Percentiles rank a stretch among this genome's conserved stretches.
Conservation (phyloP, 2,797 vertebrate species). For the Aphelocoma californica region DNA sequence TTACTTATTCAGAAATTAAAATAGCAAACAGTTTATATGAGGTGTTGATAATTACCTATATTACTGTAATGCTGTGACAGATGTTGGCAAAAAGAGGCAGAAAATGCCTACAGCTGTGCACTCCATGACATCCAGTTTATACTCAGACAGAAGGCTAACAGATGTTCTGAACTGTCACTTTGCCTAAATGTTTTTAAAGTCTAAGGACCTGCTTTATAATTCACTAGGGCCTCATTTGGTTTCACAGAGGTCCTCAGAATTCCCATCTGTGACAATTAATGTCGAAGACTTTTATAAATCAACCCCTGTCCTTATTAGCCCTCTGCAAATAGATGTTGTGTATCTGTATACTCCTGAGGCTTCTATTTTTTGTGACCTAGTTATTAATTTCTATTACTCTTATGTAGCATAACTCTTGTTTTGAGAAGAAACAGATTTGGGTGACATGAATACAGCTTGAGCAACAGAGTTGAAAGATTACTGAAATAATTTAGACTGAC, state of each 20-base stretch:
- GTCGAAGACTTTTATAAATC: conserved; percentile 72
- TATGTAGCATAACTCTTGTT: conserved; percentile 68
- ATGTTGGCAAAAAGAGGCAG: conserved; percentile 90
- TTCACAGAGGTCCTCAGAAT: conserved; percentile 75
- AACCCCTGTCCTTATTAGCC: conserved; percentile 76
- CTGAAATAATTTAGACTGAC: not conserved
- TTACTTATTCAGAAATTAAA: conserved; percentile 82
- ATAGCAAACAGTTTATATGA: conserved; percentile 79
- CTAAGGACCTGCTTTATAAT: conserved; percentile 77
- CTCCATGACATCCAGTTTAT: conserved; percentile 77
- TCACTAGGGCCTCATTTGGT: conserved; percentile 70
- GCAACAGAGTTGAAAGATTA: conserved; percentile 33
- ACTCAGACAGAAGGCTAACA: conserved; percentile 82
- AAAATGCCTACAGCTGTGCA: conserved; percentile 88
- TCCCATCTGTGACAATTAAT: conserved; percentile 74
- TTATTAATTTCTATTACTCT: conserved; percentile 82
- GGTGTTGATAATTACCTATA: conserved; percentile 85
- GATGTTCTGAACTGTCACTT: conserved; percentile 88
- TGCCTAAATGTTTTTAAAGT: conserved; percentile 79
- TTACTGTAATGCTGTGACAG: conserved; percentile 85
- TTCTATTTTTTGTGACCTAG: conserved; percentile 59
- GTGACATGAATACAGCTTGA: conserved; percentile 23
- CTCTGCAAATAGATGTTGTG: conserved; percentile 71
- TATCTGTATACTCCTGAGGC: conserved; percentile 70
- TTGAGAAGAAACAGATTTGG: conserved; percentile 1